These are phyloP conservation scores for Catostylus mosaicus DNA, from an alignment of 30 jellyfish, hydroid and myxozoan genomes.

Conservation along the genomic window DNA sequence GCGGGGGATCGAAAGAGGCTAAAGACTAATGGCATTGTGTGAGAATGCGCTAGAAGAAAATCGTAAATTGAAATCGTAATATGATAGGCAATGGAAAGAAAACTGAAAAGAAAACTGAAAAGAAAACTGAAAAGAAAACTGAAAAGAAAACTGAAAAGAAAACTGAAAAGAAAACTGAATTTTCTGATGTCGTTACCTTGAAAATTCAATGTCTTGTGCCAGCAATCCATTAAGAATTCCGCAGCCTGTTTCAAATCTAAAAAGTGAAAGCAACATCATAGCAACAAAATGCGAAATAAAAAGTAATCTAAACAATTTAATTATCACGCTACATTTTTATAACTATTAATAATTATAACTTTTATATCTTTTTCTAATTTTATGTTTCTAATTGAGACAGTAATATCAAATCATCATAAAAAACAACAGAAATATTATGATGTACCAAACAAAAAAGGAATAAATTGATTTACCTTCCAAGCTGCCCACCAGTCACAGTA, in stretches of 20 bases:
- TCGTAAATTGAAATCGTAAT: background rate
- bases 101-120: too few species aligned
- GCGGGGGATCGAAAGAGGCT: background rate
- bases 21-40: background rate
- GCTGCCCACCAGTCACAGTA: conserved; percentile 96
- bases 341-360: background rate
- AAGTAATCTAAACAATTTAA: background rate
- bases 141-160: too few species aligned
- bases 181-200: too few species aligned
- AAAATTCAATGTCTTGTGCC: conserved; percentile 91
- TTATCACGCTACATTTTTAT: background rate
- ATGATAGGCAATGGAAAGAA: background rate
- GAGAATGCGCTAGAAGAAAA: background rate
- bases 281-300: background rate
- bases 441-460: background rate
- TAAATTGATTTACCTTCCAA: conserved; percentile 74
- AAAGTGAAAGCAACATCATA: conserved; percentile 1
- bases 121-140: background rate
- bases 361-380: too few species aligned
- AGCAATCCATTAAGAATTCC: conserved; percentile 81
- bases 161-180: background rate
- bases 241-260: conserved; percentile 97
- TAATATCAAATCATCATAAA: too few species aligned
- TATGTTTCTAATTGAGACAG: background rate
- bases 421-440: too few species aligned